Evolutionary conservation across 1,140 invertebrate genomes (phyloP), one percentile per base, ranked within the genome.

Genomic region (Brachionus koreanus): DNA sequence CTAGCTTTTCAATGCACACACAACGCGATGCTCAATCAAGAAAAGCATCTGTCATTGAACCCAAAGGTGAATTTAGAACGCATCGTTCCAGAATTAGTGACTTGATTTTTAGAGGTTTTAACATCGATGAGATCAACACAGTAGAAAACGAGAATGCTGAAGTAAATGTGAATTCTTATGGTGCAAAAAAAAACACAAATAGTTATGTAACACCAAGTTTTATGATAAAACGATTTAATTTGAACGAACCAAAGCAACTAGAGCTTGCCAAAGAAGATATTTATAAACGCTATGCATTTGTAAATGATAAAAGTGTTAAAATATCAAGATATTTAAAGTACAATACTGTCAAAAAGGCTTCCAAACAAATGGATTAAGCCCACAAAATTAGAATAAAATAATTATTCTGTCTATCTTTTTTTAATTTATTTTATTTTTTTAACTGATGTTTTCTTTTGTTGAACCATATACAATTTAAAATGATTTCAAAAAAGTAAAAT

Each of bases 171-270:
- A 69, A 69, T 39, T 16, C n/a, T 57, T 12, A 42, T 6, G 16
- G 12, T 10, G 6, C 16, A 39, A n/a, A 12, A 5, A 69, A 69
- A 37, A 37, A 37, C 1, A 16, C 69, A 0, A 29, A 46, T 46
- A 46, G n/a, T 46, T 74, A 74, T 74, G 5, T 74, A 4, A 74
- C 69, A 12, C 69, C 69, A 29, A 46, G 69, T 43, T 74, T 74
- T 74, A 12, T 19, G 43, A 74, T 74, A 23, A 43, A 46, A 46
- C 19, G 39, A 12, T 74, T 46, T 46, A 46, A 74, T 46, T 25
- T 74, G 29, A 74, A 39, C 23, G 69, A 74, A 16, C 37, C 37
- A 23, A 74, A 74, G 43, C 69, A 74, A 25, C 33, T 74, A 25
- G 69, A 46, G 16, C 19, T 46, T 5, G 69, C 69, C 23, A 74